These are phyloP conservation scores for Lutjanus argentimaculatus DNA, from an alignment of 2,797 vertebrate genomes.

Conservation along the genomic window DNA sequence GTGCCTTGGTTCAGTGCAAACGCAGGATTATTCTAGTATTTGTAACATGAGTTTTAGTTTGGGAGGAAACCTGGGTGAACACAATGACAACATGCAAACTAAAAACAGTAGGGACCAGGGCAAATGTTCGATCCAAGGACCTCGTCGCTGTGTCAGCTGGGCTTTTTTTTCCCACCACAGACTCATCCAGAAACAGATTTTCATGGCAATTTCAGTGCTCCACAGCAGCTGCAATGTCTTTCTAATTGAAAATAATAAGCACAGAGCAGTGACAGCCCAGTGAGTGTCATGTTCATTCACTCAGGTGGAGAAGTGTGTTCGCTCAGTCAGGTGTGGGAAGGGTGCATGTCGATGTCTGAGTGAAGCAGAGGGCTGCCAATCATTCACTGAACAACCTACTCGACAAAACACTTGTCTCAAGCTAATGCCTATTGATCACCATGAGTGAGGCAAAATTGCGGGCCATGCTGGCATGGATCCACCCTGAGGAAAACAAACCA, in stretches of 20 bases:
- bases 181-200: constrained; percentile 10
- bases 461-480: constrained; percentile 45
- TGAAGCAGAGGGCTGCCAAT: constrained; percentile 54
- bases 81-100: not conserved
- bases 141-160: not conserved
- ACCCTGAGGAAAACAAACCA: constrained; percentile 55
- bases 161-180: not conserved
- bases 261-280: constrained; percentile 20
- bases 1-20: no score
- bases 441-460: constrained; percentile 41
- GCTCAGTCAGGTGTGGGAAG: constrained; percentile 20
- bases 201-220: constrained; percentile 25
- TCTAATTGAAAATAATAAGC: constrained; percentile 4
- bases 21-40: no score
- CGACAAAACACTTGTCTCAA: constrained; percentile 67
- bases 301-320: constrained; percentile 23
- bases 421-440: constrained; percentile 69
- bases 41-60: not conserved
- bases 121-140: not conserved
- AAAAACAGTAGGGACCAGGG: not conserved
- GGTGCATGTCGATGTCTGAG: constrained; percentile 39
- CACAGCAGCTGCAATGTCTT: not conserved
- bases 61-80: not conserved
- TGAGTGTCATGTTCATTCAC: constrained; percentile 25
- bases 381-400: constrained; percentile 57